Percentiles rank a stretch among this genome's conserved stretches.
Evolutionary conservation across 2,797 vertebrate genomes (phyloP).

Genomic region (Premnoplex brunnescens): DNA sequence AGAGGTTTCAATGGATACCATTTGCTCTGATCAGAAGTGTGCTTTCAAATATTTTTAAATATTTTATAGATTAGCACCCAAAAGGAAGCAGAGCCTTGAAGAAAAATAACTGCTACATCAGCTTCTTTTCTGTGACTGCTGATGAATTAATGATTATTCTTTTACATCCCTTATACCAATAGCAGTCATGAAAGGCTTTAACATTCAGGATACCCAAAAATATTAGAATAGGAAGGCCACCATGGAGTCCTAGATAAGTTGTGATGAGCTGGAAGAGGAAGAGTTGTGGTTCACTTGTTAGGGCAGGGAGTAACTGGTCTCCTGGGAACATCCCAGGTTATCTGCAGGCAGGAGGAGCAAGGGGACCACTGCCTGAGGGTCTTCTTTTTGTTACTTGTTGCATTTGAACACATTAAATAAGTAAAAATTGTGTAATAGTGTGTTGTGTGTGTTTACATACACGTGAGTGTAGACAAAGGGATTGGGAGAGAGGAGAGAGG

Average conservation of each 20-base stretch:
- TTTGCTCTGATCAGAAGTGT: not conserved
- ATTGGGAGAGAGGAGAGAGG: not conserved
- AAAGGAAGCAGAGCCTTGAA: not conserved
- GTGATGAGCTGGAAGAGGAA: not conserved
- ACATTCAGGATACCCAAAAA: not conserved
- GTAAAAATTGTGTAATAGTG: not conserved
- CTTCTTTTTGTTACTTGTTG: not conserved
- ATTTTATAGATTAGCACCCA: conserved; percentile 14
- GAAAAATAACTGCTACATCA: not conserved
- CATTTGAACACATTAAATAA: not conserved
- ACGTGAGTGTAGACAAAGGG: not conserved
- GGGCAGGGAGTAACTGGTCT: not conserved
- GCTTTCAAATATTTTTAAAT: conserved; percentile 42
- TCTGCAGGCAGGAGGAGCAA: not conserved
- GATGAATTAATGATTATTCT: conserved; percentile 37
- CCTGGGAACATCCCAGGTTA: not conserved
- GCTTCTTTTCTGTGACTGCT: conserved; percentile 1
- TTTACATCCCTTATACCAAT: not conserved
- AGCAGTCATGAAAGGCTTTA: not conserved
- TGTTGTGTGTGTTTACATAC: not conserved
- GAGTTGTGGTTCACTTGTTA: not conserved
- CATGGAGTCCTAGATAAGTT: not conserved
- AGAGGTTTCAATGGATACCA: not conserved
- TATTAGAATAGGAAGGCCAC: not conserved
- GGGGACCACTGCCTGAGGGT: not conserved